Evolutionary conservation across 92 coral and sea anemone genomes (phyloP).

Genomic region (Metridium senile): DNA sequence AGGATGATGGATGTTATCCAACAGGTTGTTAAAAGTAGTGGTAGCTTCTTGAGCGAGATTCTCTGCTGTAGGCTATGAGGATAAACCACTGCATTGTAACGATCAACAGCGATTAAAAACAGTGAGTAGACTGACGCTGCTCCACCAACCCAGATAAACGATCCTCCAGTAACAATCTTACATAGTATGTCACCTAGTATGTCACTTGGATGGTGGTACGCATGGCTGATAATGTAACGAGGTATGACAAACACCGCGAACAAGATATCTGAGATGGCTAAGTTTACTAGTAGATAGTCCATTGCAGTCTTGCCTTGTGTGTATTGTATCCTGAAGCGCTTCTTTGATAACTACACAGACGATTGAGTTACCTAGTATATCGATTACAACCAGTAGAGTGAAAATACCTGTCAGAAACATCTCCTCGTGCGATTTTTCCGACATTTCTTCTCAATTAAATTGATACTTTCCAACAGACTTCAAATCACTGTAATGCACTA

Average conservation of each 20-base stretch:
- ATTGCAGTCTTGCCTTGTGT: slow-evolving; percentile 41
- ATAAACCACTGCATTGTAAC: slow-evolving; percentile 45
- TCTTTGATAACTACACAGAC: slow-evolving; percentile 28
- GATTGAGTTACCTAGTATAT: slow-evolving; percentile 36
- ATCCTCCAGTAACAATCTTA: slow-evolving; percentile 44
- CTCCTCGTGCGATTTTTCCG: no score
- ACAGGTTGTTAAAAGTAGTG: slow-evolving; percentile 19
- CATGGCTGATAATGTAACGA: slow-evolving; percentile 30
- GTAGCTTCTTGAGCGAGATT: slow-evolving; percentile 15
- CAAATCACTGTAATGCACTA: no score
- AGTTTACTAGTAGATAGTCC: slow-evolving; percentile 45
- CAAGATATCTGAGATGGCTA: slow-evolving; percentile 43
- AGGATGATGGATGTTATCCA: slow-evolving; percentile 35
- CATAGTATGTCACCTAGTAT: slow-evolving; percentile 30
- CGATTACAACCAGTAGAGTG: slow-evolving; percentile 15
- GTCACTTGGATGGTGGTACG: slow-evolving; percentile 40
- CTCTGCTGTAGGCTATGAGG: slow-evolving; percentile 30
- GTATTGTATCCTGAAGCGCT: slow-evolving; percentile 17
- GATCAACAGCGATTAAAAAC: slow-evolving; percentile 40
- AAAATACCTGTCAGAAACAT: slow-evolving; percentile 19
- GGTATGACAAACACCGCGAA: slow-evolving; percentile 44
- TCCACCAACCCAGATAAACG: slow-evolving; percentile 50
- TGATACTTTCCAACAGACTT: no score
- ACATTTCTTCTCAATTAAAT: no score
- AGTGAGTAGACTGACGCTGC: slow-evolving; percentile 45